These are phyloP conservation scores for Leucoraja erinaceus DNA, from an alignment of 2,113 vertebrate species.

Conservation along the genomic window DNA sequence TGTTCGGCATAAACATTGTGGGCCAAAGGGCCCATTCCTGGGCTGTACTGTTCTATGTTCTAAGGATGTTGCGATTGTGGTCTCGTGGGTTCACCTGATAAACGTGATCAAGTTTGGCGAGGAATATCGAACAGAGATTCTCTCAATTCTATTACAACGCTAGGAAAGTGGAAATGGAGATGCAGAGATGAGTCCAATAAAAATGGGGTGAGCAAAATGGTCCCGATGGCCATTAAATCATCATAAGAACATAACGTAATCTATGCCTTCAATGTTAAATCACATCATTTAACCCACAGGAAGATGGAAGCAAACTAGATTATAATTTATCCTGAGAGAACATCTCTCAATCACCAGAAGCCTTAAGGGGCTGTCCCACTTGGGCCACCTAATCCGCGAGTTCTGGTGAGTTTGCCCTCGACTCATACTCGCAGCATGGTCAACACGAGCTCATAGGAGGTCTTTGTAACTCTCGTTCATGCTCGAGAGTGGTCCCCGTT, in stretches of 20 bases:
- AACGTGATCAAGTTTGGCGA: background rate
- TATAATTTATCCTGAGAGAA: background rate
- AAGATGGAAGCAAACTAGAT: background rate
- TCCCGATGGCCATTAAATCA: background rate
- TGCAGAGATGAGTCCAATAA: background rate
- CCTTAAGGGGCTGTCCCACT: background rate
- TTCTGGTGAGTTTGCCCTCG: too few relatives aligned
- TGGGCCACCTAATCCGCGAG: too few relatives aligned
- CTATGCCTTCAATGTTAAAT: background rate
- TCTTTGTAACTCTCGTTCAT: too few relatives aligned
- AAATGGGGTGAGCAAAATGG: background rate
- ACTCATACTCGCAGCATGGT: too few relatives aligned
- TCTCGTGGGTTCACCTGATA: background rate
- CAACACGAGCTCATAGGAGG: too few relatives aligned
- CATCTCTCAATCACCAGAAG: background rate
- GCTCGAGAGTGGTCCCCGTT: too few relatives aligned
- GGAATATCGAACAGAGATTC: background rate
- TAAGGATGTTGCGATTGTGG: background rate
- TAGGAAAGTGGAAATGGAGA: background rate
- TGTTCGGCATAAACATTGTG: too few relatives aligned
- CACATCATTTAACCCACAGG: background rate
- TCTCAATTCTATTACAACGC: background rate
- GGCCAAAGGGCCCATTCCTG: too few relatives aligned
- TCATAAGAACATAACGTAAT: background rate
- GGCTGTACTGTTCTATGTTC: too few relatives aligned